These are phyloP conservation scores for Dendrolimus houi DNA, from an alignment of 2,888 invertebrate genomes.

Conservation along the genomic window DNA sequence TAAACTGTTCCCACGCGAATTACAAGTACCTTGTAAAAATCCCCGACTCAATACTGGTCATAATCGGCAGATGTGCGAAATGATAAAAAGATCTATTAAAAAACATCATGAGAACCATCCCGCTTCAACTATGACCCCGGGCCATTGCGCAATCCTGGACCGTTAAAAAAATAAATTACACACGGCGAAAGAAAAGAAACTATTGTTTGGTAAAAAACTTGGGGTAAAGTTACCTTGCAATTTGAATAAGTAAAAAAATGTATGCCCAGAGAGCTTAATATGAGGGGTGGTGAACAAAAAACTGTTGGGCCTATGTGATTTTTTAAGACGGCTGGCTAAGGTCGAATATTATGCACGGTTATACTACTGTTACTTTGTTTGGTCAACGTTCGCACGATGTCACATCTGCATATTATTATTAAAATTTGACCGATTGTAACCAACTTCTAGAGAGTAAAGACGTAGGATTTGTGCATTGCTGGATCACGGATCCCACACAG, in stretches of 20 bases:
- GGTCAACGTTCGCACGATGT: conserved; percentile 16
- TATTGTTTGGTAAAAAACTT: conserved; percentile 66
- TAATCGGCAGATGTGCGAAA: conserved; percentile 49
- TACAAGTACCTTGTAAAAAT: conserved; percentile 24
- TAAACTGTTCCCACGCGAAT: conserved; percentile 36
- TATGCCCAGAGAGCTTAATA: conserved; percentile 6
- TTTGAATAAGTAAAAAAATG: conserved; percentile 64
- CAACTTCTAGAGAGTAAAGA: conserved; percentile 21
- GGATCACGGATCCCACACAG: too few species aligned
- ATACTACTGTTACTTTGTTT: not conserved
- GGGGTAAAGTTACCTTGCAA: conserved; percentile 55
- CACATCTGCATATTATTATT: conserved; percentile 25
- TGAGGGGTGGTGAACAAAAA: conserved; percentile 56
- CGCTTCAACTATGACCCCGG: conserved; percentile 70
- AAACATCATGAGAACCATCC: conserved; percentile 59
- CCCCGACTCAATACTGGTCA: conserved; percentile 22
- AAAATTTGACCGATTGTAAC: not conserved
- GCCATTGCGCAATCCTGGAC: conserved; percentile 48
- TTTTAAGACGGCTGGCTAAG: conserved; percentile 35
- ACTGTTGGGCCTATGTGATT: conserved; percentile 37
- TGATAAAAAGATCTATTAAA: conserved; percentile 51
- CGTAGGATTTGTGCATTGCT: conserved; percentile 2
- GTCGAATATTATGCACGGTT: not conserved
- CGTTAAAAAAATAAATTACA: conserved; percentile 63
- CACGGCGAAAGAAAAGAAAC: conserved; percentile 48